Conservation (phyloP, 2,797 vertebrate genomes). For the Kryptolebias ocellatus region DNA sequence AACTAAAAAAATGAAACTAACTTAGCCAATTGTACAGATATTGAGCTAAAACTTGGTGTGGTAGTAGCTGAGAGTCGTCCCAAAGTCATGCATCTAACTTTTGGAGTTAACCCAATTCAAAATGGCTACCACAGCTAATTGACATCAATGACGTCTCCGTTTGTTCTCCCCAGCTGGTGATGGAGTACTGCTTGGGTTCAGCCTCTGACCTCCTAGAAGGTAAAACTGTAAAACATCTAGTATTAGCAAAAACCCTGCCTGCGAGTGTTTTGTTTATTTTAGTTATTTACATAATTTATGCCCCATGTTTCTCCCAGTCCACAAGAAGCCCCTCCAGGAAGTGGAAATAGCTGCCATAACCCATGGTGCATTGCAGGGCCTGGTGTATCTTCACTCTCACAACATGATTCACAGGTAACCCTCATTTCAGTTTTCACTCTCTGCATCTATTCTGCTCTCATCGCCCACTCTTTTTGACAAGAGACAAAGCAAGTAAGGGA, state of each 20-base stretch:
- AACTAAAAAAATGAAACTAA: too few relatives aligned
- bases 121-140: too few relatives aligned
- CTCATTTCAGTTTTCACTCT: constrained; percentile 42
- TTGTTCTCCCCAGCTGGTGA: constrained; percentile 85
- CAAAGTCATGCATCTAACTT: too few relatives aligned
- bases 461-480: constrained; percentile 49
- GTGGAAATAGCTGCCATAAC: constrained; percentile 94
- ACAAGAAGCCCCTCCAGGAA: constrained; percentile 94
- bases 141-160: not conserved
- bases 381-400: constrained; percentile 94
- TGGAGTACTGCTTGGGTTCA: constrained; percentile 96
- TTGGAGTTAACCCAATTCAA: too few relatives aligned
- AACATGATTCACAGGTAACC: constrained; percentile 95
- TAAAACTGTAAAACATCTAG: constrained; percentile 52
- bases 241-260: too few relatives aligned
- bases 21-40: too few relatives aligned
- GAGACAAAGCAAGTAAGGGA: constrained; percentile 53
- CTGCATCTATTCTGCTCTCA: constrained; percentile 37
- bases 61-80: too few relatives aligned
- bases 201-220: constrained; percentile 95
- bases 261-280: not conserved
- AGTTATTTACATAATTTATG: constrained; percentile 2
- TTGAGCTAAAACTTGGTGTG: too few relatives aligned
- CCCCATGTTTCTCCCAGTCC: constrained; percentile 77
- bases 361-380: constrained; percentile 91